These are phyloP conservation scores for Drosophila pseudotalamancana DNA, from an alignment of 2,888 invertebrate genomes.

Conservation along the genomic window DNA sequence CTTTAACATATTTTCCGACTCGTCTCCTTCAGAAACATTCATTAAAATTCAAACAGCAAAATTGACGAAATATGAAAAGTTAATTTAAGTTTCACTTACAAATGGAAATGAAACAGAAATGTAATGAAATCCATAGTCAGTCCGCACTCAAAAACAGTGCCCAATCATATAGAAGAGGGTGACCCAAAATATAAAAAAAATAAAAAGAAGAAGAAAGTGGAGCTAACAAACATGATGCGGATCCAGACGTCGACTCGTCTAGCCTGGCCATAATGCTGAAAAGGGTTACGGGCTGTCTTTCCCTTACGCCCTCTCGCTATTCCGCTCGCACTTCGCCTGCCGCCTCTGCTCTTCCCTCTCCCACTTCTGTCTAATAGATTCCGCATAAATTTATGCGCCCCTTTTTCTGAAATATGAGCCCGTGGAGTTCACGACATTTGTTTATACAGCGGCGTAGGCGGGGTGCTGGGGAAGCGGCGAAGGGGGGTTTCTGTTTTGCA, in stretches of 20 bases:
- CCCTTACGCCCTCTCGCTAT: too few species aligned
- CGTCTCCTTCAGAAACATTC: constrained; percentile 17
- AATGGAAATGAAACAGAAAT: constrained; percentile 75
- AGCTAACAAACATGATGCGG: constrained; percentile 60
- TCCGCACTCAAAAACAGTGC: constrained; percentile 21
- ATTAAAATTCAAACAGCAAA: constrained; percentile 68
- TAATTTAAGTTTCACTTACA: constrained; percentile 80
- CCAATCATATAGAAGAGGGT: constrained; percentile 23
- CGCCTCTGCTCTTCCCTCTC: too few species aligned
- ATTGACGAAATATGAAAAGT: constrained; percentile 75
- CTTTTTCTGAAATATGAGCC: constrained; percentile 76
- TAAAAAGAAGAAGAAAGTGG: constrained; percentile 14
- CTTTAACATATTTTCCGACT: constrained; percentile 17
- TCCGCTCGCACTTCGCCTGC: too few species aligned
- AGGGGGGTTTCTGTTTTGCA: constrained; percentile 58
- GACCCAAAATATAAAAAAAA: constrained; percentile 35
- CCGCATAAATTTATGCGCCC: constrained; percentile 80
- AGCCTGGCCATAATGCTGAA: constrained; percentile 53
- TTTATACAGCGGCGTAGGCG: constrained; percentile 60
- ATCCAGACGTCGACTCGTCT: constrained; percentile 49
- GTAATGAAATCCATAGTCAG: constrained; percentile 62
- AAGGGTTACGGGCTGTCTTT: constrained; percentile 60
- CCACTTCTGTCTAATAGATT: constrained; percentile 65
- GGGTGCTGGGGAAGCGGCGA: neutral
- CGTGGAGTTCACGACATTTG: constrained; percentile 78